Conservation (phyloP, 1,140 invertebrate genomes). For the Melitaea cinxia region DNA sequence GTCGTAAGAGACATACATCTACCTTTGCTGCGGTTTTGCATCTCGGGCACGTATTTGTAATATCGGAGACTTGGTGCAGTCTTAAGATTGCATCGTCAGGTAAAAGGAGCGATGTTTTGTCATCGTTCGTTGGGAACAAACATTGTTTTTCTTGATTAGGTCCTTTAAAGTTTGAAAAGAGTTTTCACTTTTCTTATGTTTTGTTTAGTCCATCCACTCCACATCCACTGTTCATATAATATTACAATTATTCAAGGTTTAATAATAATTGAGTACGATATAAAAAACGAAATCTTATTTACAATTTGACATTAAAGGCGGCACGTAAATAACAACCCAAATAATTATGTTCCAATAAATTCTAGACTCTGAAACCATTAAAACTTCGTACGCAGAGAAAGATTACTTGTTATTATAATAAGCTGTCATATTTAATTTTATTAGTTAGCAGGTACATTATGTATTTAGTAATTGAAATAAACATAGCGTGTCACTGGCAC, state of each 20-base stretch:
- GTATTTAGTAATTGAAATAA: not conserved
- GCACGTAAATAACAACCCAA: too few species aligned
- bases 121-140: conserved; percentile 11
- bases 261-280: too few species aligned
- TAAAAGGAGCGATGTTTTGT: conserved; percentile 29
- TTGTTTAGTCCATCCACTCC: too few species aligned
- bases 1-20: conserved; percentile 68
- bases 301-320: too few species aligned
- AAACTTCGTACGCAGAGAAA: not conserved
- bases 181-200: not conserved
- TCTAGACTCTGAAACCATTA: too few species aligned
- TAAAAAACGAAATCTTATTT: too few species aligned
- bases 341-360: too few species aligned
- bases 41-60: conserved; percentile 68
- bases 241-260: too few species aligned
- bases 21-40: conserved; percentile 73
- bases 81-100: conserved; percentile 39
- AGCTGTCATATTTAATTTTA: not conserved
- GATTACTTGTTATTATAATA: not conserved
- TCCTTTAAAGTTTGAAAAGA: not conserved
- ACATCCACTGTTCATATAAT: too few species aligned
- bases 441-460: not conserved
- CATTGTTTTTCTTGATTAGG: conserved; percentile 5
- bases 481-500: not conserved
- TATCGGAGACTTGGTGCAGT: conserved; percentile 59